These are phyloP conservation scores for Aurelia aurita DNA, from an alignment of 30 jellyfish, hydroid and myxozoan genomes.

Conservation along the genomic window DNA sequence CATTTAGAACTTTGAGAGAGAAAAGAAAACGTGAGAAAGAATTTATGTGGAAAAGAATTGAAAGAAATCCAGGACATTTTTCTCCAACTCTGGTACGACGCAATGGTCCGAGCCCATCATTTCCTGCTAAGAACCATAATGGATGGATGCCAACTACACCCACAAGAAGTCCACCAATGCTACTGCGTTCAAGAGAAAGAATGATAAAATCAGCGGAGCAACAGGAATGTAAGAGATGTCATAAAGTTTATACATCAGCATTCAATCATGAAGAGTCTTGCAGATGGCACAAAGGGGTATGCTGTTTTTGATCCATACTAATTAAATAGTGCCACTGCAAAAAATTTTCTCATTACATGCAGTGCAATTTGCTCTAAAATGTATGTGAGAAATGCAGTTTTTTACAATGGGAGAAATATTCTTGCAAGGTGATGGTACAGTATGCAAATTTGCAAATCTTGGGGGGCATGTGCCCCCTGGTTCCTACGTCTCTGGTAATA, in stretches of 20 bases:
- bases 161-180: not conserved
- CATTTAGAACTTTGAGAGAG: slow-evolving; percentile 49
- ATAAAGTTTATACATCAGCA: slow-evolving; percentile 19
- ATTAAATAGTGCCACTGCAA: too few species aligned
- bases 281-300: slow-evolving; percentile 58
- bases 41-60: slow-evolving; percentile 67
- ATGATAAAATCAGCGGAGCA: slow-evolving; percentile 36
- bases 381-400: too few species aligned
- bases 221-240: slow-evolving; percentile 40
- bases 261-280: slow-evolving; percentile 36
- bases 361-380: too few species aligned
- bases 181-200: slow-evolving; percentile 25
- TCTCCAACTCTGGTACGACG: slow-evolving; percentile 72
- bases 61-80: slow-evolving; percentile 62
- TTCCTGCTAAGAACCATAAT: not conserved
- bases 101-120: not conserved
- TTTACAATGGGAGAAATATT: too few species aligned
- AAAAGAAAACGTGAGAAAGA: slow-evolving; percentile 51
- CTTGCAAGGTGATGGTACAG: too few species aligned
- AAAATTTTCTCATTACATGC: too few species aligned
- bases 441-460: too few species aligned
- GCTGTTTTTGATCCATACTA: not conserved
- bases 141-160: too few species aligned
- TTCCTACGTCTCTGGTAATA: too few species aligned
- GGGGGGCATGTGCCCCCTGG: too few species aligned